A percentile compares a stretch with the other conserved stretches of the same genome.
phyloP scores from a whole-genome alignment of 2,797 vertebrate genomes.

The Rhynchonycteris naso region DNA sequence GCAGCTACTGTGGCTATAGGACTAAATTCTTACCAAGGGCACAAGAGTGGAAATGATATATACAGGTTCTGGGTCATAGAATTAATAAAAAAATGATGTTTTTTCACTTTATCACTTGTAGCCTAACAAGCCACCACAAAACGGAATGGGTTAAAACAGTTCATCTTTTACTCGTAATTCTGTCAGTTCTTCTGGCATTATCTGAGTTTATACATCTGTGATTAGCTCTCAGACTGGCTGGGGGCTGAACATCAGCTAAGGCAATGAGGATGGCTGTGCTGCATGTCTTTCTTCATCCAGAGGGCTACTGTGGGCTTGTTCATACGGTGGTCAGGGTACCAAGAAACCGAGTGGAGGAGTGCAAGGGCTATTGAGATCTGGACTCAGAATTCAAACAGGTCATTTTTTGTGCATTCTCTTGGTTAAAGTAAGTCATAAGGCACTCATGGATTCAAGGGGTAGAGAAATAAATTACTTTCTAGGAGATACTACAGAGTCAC shows the following conservation, averaged over 20 bases:
- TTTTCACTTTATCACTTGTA: not conserved
- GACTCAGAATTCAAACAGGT: not conserved
- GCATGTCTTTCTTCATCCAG: not conserved
- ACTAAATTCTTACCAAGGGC: not conserved
- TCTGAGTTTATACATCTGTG: not conserved
- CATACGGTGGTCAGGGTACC: not conserved
- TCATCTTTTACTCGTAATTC: conserved; percentile 21
- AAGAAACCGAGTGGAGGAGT: not conserved
- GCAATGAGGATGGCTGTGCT: not conserved
- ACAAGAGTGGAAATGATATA: not conserved
- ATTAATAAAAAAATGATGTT: not conserved
- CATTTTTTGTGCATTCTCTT: not conserved
- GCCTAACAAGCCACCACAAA: not conserved
- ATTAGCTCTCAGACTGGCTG: not conserved
- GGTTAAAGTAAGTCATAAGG: not conserved
- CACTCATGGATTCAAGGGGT: not conserved
- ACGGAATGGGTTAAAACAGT: not conserved
- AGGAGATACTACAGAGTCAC: not conserved
- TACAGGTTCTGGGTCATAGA: not conserved
- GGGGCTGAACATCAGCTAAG: not conserved
- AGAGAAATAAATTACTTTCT: not conserved
- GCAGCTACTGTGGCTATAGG: not conserved
- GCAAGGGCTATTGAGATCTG: not conserved
- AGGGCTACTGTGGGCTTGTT: not conserved
- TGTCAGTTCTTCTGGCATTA: not conserved